A percentile compares a stretch with the other conserved stretches of the same genome.
Conservation (phyloP, 2,797 vertebrate genomes). For the Danionella dracula region DNA sequence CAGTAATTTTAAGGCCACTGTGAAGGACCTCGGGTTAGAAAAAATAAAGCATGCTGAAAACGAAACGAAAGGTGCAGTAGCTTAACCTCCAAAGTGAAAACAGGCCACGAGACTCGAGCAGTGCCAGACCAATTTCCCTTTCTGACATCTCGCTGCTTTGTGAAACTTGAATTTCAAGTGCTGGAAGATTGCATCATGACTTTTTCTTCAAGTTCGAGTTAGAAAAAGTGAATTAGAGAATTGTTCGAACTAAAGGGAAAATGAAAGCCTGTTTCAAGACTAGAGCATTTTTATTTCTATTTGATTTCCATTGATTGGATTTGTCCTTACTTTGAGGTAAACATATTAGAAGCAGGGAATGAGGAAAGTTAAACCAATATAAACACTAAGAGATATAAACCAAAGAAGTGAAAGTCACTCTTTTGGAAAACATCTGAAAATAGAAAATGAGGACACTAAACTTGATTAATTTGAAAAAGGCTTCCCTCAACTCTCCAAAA, state of each 20-base stretch:
- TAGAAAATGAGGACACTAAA: constrained; percentile 3
- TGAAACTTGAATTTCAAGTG: constrained; percentile 31
- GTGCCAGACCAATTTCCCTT: constrained; percentile 21
- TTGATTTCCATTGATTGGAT: constrained; percentile 41
- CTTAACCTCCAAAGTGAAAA: constrained; percentile 21
- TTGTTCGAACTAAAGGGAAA: background rate
- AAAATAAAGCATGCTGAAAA: constrained; percentile 24
- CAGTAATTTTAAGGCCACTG: constrained; percentile 19
- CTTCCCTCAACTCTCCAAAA: constrained; percentile 41
- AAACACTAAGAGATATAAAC: constrained; percentile 15
- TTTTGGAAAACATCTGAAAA: constrained; percentile 6
- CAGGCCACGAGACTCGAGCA: background rate
- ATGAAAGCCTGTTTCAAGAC: background rate
- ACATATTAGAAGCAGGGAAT: constrained; percentile 27
- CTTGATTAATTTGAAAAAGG: constrained; percentile 34
- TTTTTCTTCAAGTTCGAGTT: background rate
- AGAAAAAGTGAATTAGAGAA: background rate
- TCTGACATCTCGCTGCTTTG: constrained; percentile 23
- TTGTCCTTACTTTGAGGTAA: constrained; percentile 29
- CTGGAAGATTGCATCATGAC: constrained; percentile 9
- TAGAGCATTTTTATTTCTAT: background rate
- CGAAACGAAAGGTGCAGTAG: background rate
- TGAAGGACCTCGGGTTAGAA: constrained; percentile 8
- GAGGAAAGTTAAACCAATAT: constrained; percentile 29
- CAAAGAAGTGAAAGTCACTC: constrained; percentile 14